Percentiles rank a stretch among this genome's conserved stretches.
phyloP scores from a whole-genome alignment of 2,797 vertebrate species.

The Schizopygopsis malacanthus region DNA sequence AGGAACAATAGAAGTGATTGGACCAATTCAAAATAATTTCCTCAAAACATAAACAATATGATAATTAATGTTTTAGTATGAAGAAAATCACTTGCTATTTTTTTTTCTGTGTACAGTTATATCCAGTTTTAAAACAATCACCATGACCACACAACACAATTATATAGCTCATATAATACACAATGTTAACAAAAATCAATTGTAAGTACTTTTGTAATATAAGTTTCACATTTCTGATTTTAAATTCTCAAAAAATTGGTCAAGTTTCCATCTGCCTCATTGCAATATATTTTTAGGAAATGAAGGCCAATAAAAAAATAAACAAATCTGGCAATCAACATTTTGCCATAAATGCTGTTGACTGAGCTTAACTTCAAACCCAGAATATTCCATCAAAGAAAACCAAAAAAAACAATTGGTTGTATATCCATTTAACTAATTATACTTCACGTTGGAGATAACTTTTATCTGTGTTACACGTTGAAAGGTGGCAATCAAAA shows the following conservation, averaged over 20 bases:
- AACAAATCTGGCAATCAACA: no score
- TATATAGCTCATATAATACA: background rate
- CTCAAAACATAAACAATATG: background rate
- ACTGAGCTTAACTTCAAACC: background rate
- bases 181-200: background rate
- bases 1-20: background rate
- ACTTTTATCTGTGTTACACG: background rate
- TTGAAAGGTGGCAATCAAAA: constrained; percentile 21
- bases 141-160: background rate
- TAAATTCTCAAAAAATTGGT: background rate
- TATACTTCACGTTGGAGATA: background rate
- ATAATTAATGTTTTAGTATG: background rate
- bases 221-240: background rate
- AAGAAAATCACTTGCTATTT: background rate
- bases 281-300: no score
- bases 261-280: background rate
- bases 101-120: background rate
- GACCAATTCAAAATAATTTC: background rate
- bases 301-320: no score
- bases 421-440: background rate
- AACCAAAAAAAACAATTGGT: background rate
- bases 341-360: background rate
- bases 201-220: background rate
- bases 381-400: background rate
- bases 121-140: background rate